Evolutionary conservation across 1,140 invertebrate species (phyloP).

Genomic region (Micrasema longulum): DNA sequence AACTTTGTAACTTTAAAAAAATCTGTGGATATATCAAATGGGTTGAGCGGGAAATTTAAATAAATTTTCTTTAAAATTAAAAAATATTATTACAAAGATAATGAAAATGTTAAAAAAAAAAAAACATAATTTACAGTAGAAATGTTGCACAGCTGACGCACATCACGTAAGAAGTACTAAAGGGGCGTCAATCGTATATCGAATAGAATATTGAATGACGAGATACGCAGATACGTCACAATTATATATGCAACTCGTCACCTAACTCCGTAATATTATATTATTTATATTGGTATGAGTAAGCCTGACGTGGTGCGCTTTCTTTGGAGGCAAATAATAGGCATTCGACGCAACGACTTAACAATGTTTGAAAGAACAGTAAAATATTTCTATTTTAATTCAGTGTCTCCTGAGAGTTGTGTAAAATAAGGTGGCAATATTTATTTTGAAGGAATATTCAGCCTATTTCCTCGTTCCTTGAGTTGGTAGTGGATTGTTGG

Average conservation of each 20-base stretch:
- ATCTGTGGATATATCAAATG: too few relatives aligned
- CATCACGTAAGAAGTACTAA: slow-evolving; percentile 31
- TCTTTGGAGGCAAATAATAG: slow-evolving; percentile 18
- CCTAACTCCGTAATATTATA: background rate
- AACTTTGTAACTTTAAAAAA: too few relatives aligned
- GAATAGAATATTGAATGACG: slow-evolving; percentile 14
- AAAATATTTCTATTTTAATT: background rate
- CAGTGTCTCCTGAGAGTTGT: too few relatives aligned
- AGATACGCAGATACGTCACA: slow-evolving; percentile 12
- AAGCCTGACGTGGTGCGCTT: slow-evolving; percentile 30
- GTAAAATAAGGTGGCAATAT: too few relatives aligned
- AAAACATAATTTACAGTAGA: too few relatives aligned
- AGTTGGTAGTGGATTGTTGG: slow-evolving; percentile 13
- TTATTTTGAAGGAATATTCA: background rate
- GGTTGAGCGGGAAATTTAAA: too few relatives aligned
- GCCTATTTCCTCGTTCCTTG: background rate
- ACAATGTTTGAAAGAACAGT: background rate
- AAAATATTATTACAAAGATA: too few relatives aligned
- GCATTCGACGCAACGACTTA: background rate
- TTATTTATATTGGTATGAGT: background rate
- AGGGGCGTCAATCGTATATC: slow-evolving; percentile 19
- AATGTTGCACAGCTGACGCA: background rate
- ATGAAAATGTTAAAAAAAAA: too few relatives aligned
- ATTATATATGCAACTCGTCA: background rate
- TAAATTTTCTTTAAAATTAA: too few relatives aligned